Evolutionary conservation across 2,797 vertebrate genomes (phyloP).

Genomic region (Hyperoplus immaculatus): DNA sequence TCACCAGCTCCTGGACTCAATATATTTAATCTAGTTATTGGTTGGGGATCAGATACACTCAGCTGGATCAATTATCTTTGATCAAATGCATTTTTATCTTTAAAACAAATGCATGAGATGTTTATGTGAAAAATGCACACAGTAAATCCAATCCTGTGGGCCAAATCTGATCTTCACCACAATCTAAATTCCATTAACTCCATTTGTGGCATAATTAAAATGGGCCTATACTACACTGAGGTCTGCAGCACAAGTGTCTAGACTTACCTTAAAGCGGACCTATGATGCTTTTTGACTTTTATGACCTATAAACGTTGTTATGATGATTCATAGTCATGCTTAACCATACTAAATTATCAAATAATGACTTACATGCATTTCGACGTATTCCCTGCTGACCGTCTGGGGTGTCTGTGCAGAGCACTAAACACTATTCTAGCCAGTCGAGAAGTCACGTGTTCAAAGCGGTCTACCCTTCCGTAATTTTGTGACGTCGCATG

Average conservation of each 20-base stretch:
- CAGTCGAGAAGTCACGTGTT: no score
- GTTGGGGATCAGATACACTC: constrained; percentile 11
- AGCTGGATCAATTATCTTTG: background rate
- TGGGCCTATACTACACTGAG: background rate
- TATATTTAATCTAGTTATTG: background rate
- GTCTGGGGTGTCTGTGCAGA: no score
- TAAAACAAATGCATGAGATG: background rate
- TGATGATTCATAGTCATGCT: no score
- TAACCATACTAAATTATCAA: no score
- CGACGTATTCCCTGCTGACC: no score
- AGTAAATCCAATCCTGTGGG: constrained; percentile 29
- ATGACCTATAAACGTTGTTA: no score
- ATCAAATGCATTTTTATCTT: constrained; percentile 38
- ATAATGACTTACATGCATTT: no score
- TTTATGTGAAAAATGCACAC: constrained; percentile 26
- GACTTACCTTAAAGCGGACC: background rate
- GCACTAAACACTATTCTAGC: no score
- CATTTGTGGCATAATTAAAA: constrained; percentile 11
- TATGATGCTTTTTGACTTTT: no score
- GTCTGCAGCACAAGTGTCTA: background rate
- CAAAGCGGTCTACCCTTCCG: no score
- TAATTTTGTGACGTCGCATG: no score
- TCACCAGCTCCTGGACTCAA: background rate
- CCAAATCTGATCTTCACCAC: constrained; percentile 28
- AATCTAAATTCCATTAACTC: constrained; percentile 31